Base-by-base conservation (phyloP, 1,140 invertebrate genomes). In the Neelides sp. region DNA sequence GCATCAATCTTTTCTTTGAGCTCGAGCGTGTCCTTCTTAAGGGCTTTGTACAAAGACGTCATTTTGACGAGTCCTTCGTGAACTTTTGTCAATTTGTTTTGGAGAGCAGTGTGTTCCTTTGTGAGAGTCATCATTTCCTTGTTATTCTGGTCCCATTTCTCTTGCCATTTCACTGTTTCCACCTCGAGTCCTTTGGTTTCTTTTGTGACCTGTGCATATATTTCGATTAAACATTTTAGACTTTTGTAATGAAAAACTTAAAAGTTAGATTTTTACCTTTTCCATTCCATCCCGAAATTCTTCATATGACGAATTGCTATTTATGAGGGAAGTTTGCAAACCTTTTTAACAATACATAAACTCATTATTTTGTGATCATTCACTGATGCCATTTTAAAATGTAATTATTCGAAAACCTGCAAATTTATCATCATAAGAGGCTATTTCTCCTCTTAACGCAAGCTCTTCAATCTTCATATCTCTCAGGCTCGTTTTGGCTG, bases 391-490 rank as follows among this genome's bases (percentile, higher is more conserved):
- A n/a, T n/a, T n/a, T n/a, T n/a, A n/a, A n/a, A n/a, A 34, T 34
- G 15, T 34, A 34, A 10, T 34, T 34, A 34, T 34, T 10, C 8
- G 8, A 8, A 15, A 10, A 34, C 49, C 53, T 7, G 24, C 32
- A 26, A 61, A 61, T 30, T 61, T 61, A 35, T 50, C 49, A 23
- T 61, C 59, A 45, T 61, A 61, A 22, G 50, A 47, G 35, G 55
- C 45, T 27, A 61, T 37, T 4, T 50, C 20, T 10, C 45, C 22
- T 42, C 59, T 37, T 2, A 57, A 27, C 12, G 40, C 42, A 12
- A 61, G 42, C 40, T 61, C 59, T 12, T 35, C 47, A 43, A 55
- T 50, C 30, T 61, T 61, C 26, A 53, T 49, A 15, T 54, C 53
- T 42, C 55, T 57, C 59, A 61, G 55, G 36, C 57, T 37, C 12